phyloP scores from a whole-genome alignment of 2,797 vertebrate species.

The Liasis olivaceus region DNA sequence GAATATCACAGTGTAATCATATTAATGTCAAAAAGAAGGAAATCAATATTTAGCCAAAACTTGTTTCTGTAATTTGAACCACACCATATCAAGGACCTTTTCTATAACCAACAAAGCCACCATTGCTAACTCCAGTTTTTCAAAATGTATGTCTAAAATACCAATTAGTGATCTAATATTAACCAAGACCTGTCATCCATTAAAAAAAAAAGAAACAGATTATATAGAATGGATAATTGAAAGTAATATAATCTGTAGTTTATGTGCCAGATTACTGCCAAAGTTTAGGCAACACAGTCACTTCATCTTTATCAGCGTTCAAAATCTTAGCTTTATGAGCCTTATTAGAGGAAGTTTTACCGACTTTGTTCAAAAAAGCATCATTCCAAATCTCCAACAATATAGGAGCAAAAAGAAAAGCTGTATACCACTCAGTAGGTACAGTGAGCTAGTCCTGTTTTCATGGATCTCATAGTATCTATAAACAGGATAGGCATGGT shows the following conservation, averaged over 20 bases:
- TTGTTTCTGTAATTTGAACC: neutral
- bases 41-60: neutral
- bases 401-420: neutral
- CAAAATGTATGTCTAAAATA: neutral
- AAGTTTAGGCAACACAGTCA: neutral
- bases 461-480: neutral
- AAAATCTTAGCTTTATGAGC: neutral
- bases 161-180: neutral
- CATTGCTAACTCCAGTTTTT: neutral
- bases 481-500: neutral
- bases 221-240: neutral
- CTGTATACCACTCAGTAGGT: neutral
- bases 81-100: neutral
- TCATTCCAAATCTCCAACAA: neutral
- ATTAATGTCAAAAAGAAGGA: neutral
- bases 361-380: neutral
- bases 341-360: neutral
- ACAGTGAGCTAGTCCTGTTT: neutral
- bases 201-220: neutral
- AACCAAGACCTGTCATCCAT: neutral
- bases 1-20: neutral
- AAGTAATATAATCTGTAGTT: neutral
- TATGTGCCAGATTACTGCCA: neutral
- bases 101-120: neutral
- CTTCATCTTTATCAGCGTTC: neutral